Evolutionary conservation across 2,888 invertebrate genomes (phyloP).

Genomic region (Scaptomyza caliginosa): DNA sequence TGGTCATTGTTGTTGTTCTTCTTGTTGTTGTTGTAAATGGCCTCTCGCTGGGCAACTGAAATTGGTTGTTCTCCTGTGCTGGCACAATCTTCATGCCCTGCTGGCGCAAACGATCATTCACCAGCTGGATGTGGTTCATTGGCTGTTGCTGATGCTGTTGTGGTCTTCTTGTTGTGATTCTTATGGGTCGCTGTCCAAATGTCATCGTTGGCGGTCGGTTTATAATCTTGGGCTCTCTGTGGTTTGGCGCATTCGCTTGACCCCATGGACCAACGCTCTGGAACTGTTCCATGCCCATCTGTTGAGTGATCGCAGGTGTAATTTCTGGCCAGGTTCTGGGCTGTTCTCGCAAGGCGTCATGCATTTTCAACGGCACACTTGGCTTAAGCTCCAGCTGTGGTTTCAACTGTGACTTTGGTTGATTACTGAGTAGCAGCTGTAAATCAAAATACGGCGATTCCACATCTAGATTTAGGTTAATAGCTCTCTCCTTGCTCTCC

Average conservation of each 20-base stretch:
- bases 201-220: conserved; percentile 25
- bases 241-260: background rate
- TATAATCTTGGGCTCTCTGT: conserved; percentile 31
- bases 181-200: background rate
- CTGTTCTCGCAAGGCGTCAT: background rate
- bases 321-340: background rate
- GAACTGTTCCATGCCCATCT: background rate
- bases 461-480: conserved; percentile 8
- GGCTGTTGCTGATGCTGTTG: background rate
- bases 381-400: conserved; percentile 1
- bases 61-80: conserved; percentile 23
- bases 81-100: conserved; percentile 66
- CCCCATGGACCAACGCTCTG: conserved; percentile 28
- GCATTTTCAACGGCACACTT: background rate
- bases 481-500: background rate
- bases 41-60: background rate
- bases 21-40: background rate
- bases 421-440: conserved; percentile 27
- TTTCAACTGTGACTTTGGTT: conserved; percentile 17
- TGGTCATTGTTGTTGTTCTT: background rate
- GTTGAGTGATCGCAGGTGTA: background rate
- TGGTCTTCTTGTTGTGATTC: background rate
- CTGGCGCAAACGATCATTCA: conserved; percentile 58
- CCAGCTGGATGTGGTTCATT: conserved; percentile 36
- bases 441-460: conserved; percentile 36